Evolutionary conservation across 2,797 vertebrate species (phyloP).

Genomic region (Anguilla marmorata): DNA sequence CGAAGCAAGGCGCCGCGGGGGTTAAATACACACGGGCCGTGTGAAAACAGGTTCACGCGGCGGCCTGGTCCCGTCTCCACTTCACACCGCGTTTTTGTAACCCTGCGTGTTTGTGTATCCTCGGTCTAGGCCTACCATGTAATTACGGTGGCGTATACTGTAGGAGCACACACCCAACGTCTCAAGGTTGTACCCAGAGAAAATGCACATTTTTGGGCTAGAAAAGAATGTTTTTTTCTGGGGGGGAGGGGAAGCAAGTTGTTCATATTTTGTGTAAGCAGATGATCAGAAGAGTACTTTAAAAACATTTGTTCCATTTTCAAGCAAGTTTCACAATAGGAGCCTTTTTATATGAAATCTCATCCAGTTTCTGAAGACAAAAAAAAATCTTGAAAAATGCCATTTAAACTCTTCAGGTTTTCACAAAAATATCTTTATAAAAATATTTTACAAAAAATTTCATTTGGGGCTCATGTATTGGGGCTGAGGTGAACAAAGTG

Average conservation of each 20-base stretch:
- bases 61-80: slow-evolving; percentile 70
- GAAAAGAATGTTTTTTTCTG: background rate
- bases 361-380: background rate
- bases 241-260: no score
- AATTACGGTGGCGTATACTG: background rate
- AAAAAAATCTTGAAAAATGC: background rate
- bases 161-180: background rate
- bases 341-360: background rate
- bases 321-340: background rate
- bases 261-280: background rate
- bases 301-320: slow-evolving; percentile 6
- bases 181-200: background rate
- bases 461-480: slow-evolving; percentile 14
- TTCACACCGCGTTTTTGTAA: slow-evolving; percentile 70
- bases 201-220: background rate
- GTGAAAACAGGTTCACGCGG: slow-evolving; percentile 70
- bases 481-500: slow-evolving; percentile 17
- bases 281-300: background rate
- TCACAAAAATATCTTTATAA: background rate
- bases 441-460: background rate
- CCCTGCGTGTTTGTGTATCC: slow-evolving; percentile 50
- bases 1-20: slow-evolving; percentile 43
- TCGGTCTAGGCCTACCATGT: background rate
- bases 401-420: background rate
- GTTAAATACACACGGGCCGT: slow-evolving; percentile 68